Evolutionary conservation across 1,140 invertebrate species (phyloP).

Genomic region (Lucilia sericata): DNA sequence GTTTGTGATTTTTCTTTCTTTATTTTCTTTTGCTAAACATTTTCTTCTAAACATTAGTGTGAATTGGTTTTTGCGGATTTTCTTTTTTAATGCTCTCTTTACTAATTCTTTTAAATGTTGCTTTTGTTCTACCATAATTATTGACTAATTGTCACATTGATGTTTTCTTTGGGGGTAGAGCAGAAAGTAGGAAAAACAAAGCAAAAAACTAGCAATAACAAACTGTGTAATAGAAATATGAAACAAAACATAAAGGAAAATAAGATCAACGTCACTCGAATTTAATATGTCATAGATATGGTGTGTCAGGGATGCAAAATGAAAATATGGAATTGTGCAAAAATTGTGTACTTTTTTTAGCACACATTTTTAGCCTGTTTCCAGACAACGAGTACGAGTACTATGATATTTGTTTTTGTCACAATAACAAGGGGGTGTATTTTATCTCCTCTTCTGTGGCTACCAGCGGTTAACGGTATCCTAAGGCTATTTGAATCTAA

Average conservation of each 20-base stretch:
- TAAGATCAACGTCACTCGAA: conserved; percentile 7
- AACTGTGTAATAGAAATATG: background rate
- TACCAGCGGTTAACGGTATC: too few species aligned
- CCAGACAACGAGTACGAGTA: too few species aligned
- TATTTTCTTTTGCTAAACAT: background rate
- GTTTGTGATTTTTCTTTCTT: background rate
- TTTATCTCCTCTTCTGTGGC: too few species aligned
- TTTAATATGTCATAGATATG: background rate
- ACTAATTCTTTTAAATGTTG: background rate
- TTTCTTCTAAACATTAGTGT: background rate
- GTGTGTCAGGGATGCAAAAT: background rate
- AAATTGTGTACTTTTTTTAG: too few species aligned
- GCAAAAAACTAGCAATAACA: background rate
- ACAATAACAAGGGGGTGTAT: too few species aligned
- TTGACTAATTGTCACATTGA: conserved; percentile 14
- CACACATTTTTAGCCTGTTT: too few species aligned
- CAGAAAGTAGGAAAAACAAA: background rate
- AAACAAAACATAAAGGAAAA: background rate
- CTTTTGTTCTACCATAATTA: background rate
- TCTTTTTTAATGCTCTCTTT: background rate
- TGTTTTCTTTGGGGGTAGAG: background rate
- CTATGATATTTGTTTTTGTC: too few species aligned
- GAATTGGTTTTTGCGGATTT: background rate
- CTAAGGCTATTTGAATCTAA: too few species aligned
- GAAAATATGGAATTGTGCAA: too few species aligned